phyloP scores from a whole-genome alignment of 2,113 vertebrate genomes.

The Eulemur rufifrons region DNA sequence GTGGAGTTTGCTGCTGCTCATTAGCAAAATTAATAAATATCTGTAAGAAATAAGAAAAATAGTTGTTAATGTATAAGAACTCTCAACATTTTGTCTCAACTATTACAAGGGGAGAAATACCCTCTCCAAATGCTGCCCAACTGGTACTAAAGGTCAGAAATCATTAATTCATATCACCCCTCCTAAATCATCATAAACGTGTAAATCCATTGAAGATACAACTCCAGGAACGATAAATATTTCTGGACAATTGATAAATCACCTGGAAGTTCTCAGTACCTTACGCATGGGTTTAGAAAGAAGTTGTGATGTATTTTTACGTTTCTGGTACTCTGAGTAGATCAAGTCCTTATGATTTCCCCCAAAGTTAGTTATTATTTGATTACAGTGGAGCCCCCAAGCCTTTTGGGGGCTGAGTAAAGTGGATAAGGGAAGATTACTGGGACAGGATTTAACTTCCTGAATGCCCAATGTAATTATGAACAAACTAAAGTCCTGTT shows the following conservation, averaged over 20 bases:
- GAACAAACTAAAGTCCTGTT: neutral
- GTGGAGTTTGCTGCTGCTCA: neutral
- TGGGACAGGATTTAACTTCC: too few relatives aligned
- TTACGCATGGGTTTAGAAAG: neutral
- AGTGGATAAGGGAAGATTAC: accelerated
- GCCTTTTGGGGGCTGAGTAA: neutral
- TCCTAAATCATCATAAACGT: neutral
- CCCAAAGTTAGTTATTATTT: neutral
- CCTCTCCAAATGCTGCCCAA: neutral
- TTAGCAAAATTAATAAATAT: constrained; percentile 82
- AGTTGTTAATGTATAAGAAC: too few relatives aligned
- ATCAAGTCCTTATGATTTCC: neutral
- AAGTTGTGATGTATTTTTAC: neutral
- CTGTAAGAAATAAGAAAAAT: constrained; percentile 72
- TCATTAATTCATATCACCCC: accelerated
- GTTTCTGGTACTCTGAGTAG: neutral
- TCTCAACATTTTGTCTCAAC: neutral
- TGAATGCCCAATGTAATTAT: accelerated
- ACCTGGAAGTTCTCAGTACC: neutral
- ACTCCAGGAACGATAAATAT: neutral
- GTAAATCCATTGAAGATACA: neutral
- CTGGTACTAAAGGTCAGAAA: neutral
- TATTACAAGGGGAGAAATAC: accelerated
- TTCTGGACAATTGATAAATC: neutral
- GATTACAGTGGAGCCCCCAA: neutral